Percentiles rank a stretch among this genome's conserved stretches.
These are phyloP conservation scores for Uria aalge DNA, from an alignment of 2,113 vertebrate genomes.

Conservation along the genomic window DNA sequence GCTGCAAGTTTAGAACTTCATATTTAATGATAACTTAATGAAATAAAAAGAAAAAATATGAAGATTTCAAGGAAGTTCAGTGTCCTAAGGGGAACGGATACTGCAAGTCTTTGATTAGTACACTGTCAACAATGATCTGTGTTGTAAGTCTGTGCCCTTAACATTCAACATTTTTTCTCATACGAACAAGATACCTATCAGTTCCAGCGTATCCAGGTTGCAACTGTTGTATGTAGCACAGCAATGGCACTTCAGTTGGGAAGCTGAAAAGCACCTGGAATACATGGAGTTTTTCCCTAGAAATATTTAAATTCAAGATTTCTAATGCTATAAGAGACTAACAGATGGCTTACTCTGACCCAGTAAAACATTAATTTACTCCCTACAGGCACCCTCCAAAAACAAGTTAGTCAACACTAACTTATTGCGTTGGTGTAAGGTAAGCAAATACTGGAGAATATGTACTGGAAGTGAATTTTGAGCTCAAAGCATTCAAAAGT, in stretches of 20 bases:
- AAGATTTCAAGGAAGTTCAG: neutral
- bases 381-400: fast-evolving
- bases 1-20: neutral
- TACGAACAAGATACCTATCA: fast-evolving
- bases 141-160: neutral
- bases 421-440: no score
- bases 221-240: neutral
- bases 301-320: neutral
- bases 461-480: neutral
- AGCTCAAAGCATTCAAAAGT: neutral
- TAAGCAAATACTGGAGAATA: neutral
- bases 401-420: neutral
- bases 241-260: neutral
- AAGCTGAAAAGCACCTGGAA: neutral
- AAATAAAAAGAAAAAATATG: neutral
- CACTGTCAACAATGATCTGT: neutral
- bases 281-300: neutral
- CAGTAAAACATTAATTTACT: neutral
- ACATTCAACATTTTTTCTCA: neutral
- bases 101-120: neutral
- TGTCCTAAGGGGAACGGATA: neutral
- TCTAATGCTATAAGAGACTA: neutral
- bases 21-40: neutral
- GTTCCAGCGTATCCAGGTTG: neutral
- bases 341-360: neutral